These are phyloP conservation scores for Sebastes minor DNA, from an alignment of 2,797 vertebrate species.

Conservation along the genomic window DNA sequence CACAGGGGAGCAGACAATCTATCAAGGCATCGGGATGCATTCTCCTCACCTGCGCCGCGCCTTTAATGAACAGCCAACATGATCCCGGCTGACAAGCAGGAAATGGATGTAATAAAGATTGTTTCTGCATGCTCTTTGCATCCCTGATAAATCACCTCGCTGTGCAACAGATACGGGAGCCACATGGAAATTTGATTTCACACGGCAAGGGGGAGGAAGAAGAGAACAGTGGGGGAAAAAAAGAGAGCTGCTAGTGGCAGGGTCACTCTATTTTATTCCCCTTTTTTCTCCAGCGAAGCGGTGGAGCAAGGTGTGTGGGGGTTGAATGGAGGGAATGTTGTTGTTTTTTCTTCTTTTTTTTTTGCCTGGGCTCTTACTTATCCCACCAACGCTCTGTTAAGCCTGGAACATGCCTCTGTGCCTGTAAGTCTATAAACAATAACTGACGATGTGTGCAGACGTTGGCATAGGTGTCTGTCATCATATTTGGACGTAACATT, in stretches of 20 bases:
- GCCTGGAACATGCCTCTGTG: constrained; percentile 35
- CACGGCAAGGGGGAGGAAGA: constrained; percentile 85
- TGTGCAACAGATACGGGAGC: constrained; percentile 97
- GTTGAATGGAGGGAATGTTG: constrained; percentile 48
- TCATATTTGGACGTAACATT: neutral
- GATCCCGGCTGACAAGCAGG: constrained; percentile 99
- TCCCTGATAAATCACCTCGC: constrained; percentile 99
- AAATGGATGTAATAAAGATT: constrained; percentile 99
- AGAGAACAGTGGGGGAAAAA: constrained; percentile 76
- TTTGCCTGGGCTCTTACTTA: constrained; percentile 12
- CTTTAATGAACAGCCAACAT: constrained; percentile 99
- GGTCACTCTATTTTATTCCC: constrained; percentile 89
- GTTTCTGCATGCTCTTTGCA: constrained; percentile 99
- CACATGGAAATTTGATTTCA: constrained; percentile 99
- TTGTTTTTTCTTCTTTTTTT: neutral
- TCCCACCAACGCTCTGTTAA: constrained; percentile 43
- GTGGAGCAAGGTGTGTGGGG: constrained; percentile 64
- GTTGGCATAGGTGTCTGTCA: constrained; percentile 34
- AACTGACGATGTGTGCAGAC: constrained; percentile 18
- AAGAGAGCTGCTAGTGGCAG: constrained; percentile 86
- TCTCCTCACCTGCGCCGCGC: constrained; percentile 99
- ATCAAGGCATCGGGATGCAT: constrained; percentile 99
- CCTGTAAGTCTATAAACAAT: constrained; percentile 52
- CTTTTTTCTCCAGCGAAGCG: constrained; percentile 72
- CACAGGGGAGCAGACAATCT: constrained; percentile 99